A percentile compares a stretch with the other conserved stretches of the same genome.
Conservation (phyloP, 2,888 invertebrate species). For the Proisotoma minuta region DNA sequence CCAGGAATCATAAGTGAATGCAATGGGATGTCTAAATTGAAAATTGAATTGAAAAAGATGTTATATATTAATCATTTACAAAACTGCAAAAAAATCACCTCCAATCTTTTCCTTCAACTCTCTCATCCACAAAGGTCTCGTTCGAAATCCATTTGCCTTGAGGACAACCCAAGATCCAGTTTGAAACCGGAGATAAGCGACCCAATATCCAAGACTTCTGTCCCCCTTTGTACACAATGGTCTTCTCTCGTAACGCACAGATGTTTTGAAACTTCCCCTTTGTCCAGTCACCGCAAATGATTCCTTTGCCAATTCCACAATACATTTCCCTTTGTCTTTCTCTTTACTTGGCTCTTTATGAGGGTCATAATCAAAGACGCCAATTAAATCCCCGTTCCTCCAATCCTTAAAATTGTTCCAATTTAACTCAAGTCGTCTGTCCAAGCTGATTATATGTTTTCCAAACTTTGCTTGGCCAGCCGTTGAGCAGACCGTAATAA, state of each 20-base stretch:
- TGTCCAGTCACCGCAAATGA: constrained; percentile 19
- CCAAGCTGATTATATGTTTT: constrained; percentile 30
- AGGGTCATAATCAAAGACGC: constrained; percentile 49
- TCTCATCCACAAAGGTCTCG: constrained; percentile 49
- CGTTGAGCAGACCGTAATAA: constrained; percentile 34
- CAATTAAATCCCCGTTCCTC: constrained; percentile 48
- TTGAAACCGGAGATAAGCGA: constrained; percentile 47
- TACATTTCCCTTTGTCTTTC: constrained; percentile 9
- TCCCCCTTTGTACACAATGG: constrained; percentile 28
- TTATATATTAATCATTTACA: constrained; percentile 71
- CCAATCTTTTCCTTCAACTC: constrained; percentile 18
- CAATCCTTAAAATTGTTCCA: constrained; percentile 41
- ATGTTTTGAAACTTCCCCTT: constrained; percentile 32
- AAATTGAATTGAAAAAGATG: constrained; percentile 56
- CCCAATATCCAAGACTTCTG: constrained; percentile 49
- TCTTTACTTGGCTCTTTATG: constrained; percentile 22
- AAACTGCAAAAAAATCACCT: neutral
- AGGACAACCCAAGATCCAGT: constrained; percentile 41
- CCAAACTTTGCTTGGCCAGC: constrained; percentile 31
- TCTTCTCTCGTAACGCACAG: constrained; percentile 27
- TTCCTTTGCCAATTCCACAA: constrained; percentile 27
- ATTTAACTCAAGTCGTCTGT: constrained; percentile 40
- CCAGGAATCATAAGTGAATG: constrained; percentile 64
- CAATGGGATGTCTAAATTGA: constrained; percentile 58
- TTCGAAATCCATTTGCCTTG: constrained; percentile 62